Evolutionary conservation across 2,888 invertebrate species (phyloP).

Genomic region (Dolichopus griseipennis): DNA sequence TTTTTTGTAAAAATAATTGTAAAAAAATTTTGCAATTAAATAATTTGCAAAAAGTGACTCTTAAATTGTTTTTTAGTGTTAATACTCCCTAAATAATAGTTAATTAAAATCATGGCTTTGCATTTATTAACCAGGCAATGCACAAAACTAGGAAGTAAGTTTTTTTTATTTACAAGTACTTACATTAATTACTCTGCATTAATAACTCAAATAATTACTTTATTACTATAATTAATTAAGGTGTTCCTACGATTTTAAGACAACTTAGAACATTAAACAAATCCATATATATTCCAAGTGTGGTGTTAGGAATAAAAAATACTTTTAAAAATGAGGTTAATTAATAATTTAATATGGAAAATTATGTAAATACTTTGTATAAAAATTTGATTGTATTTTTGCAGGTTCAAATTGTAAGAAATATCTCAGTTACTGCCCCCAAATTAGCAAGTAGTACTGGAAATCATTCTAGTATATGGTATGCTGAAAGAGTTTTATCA

Average conservation of each 20-base stretch:
- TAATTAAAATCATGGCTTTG: not conserved
- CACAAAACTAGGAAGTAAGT: not conserved
- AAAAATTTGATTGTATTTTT: no score
- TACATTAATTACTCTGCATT: not conserved
- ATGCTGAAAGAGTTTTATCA: slow-evolving; percentile 60
- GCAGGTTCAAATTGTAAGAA: slow-evolving; percentile 21
- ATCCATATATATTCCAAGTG: not conserved
- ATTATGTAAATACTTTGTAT: no score
- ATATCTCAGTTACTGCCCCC: slow-evolving; percentile 33
- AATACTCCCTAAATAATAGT: no score
- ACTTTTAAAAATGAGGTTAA: not conserved
- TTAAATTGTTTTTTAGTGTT: no score
- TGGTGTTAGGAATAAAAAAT: not conserved
- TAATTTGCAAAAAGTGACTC: no score
- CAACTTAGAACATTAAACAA: not conserved
- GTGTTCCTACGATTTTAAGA: not conserved
- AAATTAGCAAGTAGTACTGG: slow-evolving; percentile 27
- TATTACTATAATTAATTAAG: not conserved
- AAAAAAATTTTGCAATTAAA: no score
- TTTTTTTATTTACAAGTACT: not conserved
- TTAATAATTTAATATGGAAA: not conserved
- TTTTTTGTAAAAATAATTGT: no score
- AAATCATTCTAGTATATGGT: slow-evolving; percentile 71
- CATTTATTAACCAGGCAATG: not conserved
- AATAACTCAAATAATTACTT: no score